Conservation (phyloP, 2,113 vertebrate genomes). For the Cochlearius cochlearius region DNA sequence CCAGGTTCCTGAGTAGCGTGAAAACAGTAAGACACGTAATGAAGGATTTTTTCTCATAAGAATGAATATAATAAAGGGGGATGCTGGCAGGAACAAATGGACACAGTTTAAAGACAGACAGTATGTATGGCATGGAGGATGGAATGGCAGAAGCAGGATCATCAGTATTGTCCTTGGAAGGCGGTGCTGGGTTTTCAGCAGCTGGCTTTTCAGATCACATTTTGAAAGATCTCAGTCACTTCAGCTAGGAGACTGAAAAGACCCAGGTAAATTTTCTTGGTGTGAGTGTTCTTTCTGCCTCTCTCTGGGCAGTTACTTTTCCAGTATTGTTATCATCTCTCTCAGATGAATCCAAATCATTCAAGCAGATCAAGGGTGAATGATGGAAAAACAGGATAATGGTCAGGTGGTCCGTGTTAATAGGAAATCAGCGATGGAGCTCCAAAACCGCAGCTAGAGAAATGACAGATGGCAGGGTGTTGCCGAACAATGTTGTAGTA, state of each 20-base stretch:
- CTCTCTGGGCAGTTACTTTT: background rate
- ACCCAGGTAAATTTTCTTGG: background rate
- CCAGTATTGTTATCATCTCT: background rate
- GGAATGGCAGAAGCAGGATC: background rate
- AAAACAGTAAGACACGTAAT: background rate
- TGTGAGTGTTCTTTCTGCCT: background rate
- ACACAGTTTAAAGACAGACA: background rate
- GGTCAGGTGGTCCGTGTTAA: background rate
- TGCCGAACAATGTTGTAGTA: background rate
- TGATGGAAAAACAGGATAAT: background rate
- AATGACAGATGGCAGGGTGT: background rate
- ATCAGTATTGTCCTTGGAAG: background rate
- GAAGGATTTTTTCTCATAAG: background rate
- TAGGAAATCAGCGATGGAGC: background rate
- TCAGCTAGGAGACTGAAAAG: background rate
- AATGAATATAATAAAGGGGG: background rate
- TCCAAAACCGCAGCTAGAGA: background rate
- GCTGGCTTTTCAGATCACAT: background rate
- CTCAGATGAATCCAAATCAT: background rate
- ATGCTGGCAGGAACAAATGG: background rate
- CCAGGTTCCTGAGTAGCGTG: background rate
- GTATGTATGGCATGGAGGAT: no score
- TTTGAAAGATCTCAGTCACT: background rate
- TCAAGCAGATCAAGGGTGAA: background rate
- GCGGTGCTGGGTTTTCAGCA: background rate